Evolutionary conservation across 2,888 invertebrate genomes (phyloP), one percentile per base, ranked within the genome.

Genomic region (Synanthedon formicaeformis): DNA sequence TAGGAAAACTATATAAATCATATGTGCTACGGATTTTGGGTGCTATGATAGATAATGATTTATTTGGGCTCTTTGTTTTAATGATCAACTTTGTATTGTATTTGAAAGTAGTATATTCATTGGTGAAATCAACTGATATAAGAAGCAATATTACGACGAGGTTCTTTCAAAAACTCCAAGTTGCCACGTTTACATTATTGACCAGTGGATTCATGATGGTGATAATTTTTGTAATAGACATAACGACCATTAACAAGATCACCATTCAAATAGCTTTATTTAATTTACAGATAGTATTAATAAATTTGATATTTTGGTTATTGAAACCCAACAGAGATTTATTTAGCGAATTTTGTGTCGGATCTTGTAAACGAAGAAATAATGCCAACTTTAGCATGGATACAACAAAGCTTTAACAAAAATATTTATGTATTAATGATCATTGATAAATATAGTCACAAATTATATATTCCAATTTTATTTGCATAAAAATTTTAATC

Each of bases 261-360:
- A 14, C 5, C 5, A 5, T 45, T n/a, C n/a, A 14, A 14, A 2
- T 13, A 6, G 2, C 14, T 12, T 8, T 45, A 2, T 14, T 45
- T 8, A 8, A 45, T 45, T 14, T 45, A 14, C 45, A 45, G 8
- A 45, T 45, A 45, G 8, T 14, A 45, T 45, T 45, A 13, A 45
- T 45, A 13, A 8, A 45, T 45, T 13, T 45, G 14, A 14, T 45
- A 2, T 45, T 45, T 8, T 45, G 45, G 45, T 13, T 45, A 11
- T 45, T 14, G 45, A 45, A 45, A n/a, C 45, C 45, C 0, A 45
- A 45, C 14, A n/a, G 45, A 13, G 45, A 45, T n/a, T 45, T 45
- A 8, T 34, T 34, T 10, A 34, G 10, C 34, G 10, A 34, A 34
- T 34, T 54, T 56, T 51, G 57, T 52, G 58, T 54, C 54, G 53